These are phyloP conservation scores for Knipowitschia caucasica DNA, from an alignment of 2,797 vertebrate genomes.

Conservation along the genomic window DNA sequence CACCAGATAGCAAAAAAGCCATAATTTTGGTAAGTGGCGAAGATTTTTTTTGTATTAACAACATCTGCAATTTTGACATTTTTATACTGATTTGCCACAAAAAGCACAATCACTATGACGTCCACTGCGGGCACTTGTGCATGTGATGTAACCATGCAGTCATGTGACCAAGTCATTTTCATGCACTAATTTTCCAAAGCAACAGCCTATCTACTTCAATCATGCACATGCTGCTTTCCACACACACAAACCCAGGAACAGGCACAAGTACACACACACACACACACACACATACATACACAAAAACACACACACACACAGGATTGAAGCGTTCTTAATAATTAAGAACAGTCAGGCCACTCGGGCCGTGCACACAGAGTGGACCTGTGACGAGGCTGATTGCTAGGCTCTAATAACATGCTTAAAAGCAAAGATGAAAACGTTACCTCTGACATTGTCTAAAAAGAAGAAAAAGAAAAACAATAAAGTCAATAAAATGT, in stretches of 20 bases:
- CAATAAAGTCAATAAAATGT: constrained; percentile 36
- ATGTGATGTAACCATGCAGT: background rate
- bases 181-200: constrained; percentile 23
- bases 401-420: constrained; percentile 64
- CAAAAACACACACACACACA: too few species aligned
- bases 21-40: too few species aligned
- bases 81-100: background rate
- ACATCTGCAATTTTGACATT: background rate
- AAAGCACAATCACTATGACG: background rate
- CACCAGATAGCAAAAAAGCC: too few species aligned
- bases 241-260: too few species aligned
- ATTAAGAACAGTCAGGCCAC: constrained; percentile 28
- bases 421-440: constrained; percentile 72
- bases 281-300: too few species aligned
- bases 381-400: constrained; percentile 38
- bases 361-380: constrained; percentile 22
- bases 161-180: constrained; percentile 16
- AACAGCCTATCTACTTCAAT: constrained; percentile 16
- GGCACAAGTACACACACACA: too few species aligned
- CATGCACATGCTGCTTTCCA: constrained; percentile 7
- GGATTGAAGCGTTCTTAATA: constrained; percentile 17
- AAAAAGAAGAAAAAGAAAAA: constrained; percentile 63
- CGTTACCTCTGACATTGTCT: constrained; percentile 90
- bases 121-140: background rate
- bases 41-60: too few species aligned